Evolutionary conservation across 2,797 vertebrate species (phyloP), one percentile per base, ranked within the genome.

Genomic region (Micrastur ruficollis): DNA sequence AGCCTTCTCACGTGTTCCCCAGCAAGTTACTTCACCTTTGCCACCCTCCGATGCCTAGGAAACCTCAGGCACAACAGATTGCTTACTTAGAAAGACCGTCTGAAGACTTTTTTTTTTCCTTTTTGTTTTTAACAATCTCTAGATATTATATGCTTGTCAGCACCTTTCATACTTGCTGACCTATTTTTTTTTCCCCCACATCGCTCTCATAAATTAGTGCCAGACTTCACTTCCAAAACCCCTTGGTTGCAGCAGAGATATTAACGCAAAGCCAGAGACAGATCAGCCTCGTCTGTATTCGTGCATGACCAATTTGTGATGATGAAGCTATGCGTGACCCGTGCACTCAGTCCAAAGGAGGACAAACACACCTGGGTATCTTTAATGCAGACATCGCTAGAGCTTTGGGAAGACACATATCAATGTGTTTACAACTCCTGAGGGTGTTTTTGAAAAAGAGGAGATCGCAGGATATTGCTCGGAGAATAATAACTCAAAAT

Each of bases 91-190:
- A 34, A 58, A 70, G 13, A 14, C 19, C 5, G 5, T 21, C 61
- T 31, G 21, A 55, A 78, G 47, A 9, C 15, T 46, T 3, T 20
- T 75, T 62, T 56, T 42, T 8, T 0, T 4, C 0, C 31, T 5
- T 25, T 17, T 11, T 4, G 14, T 44, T 76, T 80, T 66, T 12
- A 90, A 71, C 86, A 55, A 80, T 40, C 52, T 55, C 58, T 17
- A 74, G 94, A 26, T 70, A 9, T 46, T 73, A 78, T 15, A 14
- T 49, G 88, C 88, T 36, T 59, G 72, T 88, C 96, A 94, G 95
- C 95, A 94, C 86, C 76, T 93, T 44, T 63, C 93, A 85, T 20
- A 40, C 22, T 66, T 22, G 91, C 94, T 95, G 94, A 83, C 27
- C 79, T 91, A 12, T 22, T 22, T 56, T 31, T 25, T 6, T 2